Conservation (phyloP, 1,140 invertebrate species). For the Lysiphlebus fabarum region DNA sequence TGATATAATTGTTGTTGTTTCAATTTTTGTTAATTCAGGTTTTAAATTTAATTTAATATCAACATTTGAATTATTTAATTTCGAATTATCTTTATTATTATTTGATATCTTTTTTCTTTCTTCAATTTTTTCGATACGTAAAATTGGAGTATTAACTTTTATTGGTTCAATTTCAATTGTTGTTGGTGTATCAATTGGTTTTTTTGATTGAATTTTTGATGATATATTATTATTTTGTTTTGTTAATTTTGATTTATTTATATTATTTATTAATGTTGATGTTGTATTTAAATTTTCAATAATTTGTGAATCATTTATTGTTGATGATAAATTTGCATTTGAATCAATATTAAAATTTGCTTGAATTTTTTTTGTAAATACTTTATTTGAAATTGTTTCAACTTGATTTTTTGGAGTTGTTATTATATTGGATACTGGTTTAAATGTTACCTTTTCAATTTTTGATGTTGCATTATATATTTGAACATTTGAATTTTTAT, state of each 20-base stretch:
- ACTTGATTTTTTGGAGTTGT: slow-evolving; percentile 32
- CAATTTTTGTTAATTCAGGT: slow-evolving; percentile 38
- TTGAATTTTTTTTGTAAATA: slow-evolving; percentile 48
- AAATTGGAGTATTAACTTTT: slow-evolving; percentile 39
- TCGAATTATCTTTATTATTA: slow-evolving; percentile 16
- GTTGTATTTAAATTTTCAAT: not conserved
- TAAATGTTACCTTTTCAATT: slow-evolving; percentile 51
- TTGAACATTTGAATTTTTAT: slow-evolving; percentile 27
- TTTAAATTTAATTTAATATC: slow-evolving; percentile 43
- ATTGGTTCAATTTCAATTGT: slow-evolving; percentile 42
- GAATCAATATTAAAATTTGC: slow-evolving; percentile 38
- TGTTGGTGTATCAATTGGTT: slow-evolving; percentile 35
- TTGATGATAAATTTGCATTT: slow-evolving; percentile 2
- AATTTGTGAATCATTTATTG: not conserved
- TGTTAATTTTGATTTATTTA: slow-evolving; percentile 11
- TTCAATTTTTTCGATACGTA: slow-evolving; percentile 41
- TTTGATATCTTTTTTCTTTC: slow-evolving; percentile 30
- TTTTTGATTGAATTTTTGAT: slow-evolving; percentile 40
- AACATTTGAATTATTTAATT: slow-evolving; percentile 31
- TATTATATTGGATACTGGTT: slow-evolving; percentile 36
- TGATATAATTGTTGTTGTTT: slow-evolving; percentile 17
- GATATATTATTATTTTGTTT: slow-evolving; percentile 35
- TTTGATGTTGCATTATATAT: slow-evolving; percentile 36
- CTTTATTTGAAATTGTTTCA: slow-evolving; percentile 36
- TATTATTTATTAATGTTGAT: not conserved